Percentiles rank a stretch among this genome's conserved stretches.
phyloP scores from a whole-genome alignment of 92 coral and sea anemone species.

The Siderastrea siderea region DNA sequence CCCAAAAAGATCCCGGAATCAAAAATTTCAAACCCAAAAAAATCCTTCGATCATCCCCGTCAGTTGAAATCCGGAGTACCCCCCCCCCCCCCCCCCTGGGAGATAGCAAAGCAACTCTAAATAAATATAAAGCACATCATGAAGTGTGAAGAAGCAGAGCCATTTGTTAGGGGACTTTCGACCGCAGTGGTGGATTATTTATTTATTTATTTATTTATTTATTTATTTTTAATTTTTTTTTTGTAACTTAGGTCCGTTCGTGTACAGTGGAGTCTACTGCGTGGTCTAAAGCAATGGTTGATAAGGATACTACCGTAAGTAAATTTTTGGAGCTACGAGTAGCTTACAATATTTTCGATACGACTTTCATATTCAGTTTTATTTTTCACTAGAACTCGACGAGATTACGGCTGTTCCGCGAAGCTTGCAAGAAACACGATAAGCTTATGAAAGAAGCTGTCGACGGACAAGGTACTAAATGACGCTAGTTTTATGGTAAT shows the following conservation, averaged over 20 bases:
- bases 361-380: background rate
- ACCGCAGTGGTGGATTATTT: background rate
- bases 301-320: slow-evolving; percentile 71
- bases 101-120: too few relatives aligned
- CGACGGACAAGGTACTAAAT: slow-evolving; percentile 80
- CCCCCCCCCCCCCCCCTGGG: too few relatives aligned
- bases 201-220: background rate
- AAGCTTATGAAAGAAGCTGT: slow-evolving; percentile 88
- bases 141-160: too few relatives aligned
- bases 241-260: slow-evolving; percentile 79
- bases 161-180: too few relatives aligned
- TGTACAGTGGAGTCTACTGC: slow-evolving; percentile 80
- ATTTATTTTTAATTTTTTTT: background rate
- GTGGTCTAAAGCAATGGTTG: slow-evolving; percentile 90
- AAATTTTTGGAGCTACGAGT: too few relatives aligned
- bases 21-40: too few relatives aligned
- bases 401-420: slow-evolving; percentile 72
- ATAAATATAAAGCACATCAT: too few relatives aligned
- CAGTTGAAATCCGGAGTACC: too few relatives aligned
- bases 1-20: too few relatives aligned
- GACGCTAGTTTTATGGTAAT: background rate
- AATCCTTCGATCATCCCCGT: too few relatives aligned
- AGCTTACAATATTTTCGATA: background rate
- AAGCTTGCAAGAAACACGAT: slow-evolving; percentile 83
- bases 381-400: slow-evolving; percentile 49